Evolutionary conservation across 1,140 invertebrate species (phyloP).

Genomic region (Steinernema feltiae): DNA sequence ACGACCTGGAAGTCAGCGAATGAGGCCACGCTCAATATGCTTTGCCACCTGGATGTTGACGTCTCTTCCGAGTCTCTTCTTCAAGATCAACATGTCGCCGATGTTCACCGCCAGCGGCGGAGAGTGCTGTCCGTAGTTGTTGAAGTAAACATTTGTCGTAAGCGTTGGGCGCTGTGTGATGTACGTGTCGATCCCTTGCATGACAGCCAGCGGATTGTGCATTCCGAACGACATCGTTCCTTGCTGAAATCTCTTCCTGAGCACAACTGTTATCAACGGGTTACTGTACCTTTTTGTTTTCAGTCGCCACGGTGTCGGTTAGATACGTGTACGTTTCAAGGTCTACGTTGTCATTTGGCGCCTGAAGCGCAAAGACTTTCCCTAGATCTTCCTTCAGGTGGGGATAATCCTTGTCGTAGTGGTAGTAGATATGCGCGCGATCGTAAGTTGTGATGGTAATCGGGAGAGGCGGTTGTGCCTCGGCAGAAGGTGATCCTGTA

Average conservation of each 20-base stretch:
- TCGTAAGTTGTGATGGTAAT: not conserved
- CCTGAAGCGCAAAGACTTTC: too few species aligned
- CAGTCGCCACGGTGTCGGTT: too few species aligned
- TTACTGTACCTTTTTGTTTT: not conserved
- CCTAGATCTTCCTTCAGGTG: too few species aligned
- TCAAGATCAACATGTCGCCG: constrained; percentile 2
- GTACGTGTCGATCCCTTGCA: constrained; percentile 3
- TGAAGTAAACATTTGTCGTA: constrained; percentile 30
- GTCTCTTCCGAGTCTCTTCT: not conserved
- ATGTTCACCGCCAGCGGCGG: constrained; percentile 24
- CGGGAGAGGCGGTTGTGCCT: not conserved
- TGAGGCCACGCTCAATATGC: too few species aligned
- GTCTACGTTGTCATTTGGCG: too few species aligned
- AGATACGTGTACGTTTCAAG: too few species aligned
- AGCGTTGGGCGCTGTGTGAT: not conserved
- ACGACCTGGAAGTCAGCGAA: constrained; percentile 28
- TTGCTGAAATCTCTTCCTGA: constrained; percentile 12
- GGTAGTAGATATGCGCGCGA: not conserved
- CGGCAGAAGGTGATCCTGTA: not conserved
- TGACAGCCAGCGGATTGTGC: constrained; percentile 26
- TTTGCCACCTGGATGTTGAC: not conserved
- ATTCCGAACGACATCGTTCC: constrained; percentile 16
- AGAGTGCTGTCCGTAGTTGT: constrained; percentile 26
- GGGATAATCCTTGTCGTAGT: not conserved
- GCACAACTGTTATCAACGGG: too few species aligned